These are phyloP conservation scores for Rhinogobius similis DNA, from an alignment of 2,113 vertebrate genomes.

Conservation along the genomic window DNA sequence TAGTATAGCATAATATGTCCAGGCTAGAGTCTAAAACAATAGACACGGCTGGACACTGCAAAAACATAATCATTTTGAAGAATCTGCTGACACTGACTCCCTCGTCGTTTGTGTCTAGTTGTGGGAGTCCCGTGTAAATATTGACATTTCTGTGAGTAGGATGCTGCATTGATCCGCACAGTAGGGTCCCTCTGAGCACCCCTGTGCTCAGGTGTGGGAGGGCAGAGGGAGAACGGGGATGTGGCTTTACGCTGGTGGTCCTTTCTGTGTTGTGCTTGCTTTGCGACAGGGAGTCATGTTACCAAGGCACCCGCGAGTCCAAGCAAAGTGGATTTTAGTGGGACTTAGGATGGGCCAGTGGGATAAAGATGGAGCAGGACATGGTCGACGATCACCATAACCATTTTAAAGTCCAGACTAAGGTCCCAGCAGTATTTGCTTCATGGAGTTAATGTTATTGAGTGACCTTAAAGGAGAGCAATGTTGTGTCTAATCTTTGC, in stretches of 20 bases:
- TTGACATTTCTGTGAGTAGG: constrained; percentile 69
- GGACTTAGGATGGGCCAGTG: constrained; percentile 40
- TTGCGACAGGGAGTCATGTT: constrained; percentile 65
- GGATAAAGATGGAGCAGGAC: constrained; percentile 51
- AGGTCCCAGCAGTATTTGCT: constrained; percentile 39
- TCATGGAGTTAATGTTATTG: constrained; percentile 20
- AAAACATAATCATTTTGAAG: constrained; percentile 50
- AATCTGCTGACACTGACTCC: constrained; percentile 74
- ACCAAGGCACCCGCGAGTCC: constrained; percentile 37
- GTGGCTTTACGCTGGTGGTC: constrained; percentile 54
- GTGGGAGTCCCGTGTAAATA: constrained; percentile 77
- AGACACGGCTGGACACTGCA: constrained; percentile 37
- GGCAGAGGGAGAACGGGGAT: constrained; percentile 56
- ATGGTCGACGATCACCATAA: constrained; percentile 42
- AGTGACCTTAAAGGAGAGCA: not conserved
- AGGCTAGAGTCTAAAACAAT: not conserved
- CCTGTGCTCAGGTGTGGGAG: constrained; percentile 73
- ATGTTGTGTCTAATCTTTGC: not conserved
- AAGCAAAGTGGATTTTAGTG: constrained; percentile 50
- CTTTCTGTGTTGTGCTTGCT: constrained; percentile 36
- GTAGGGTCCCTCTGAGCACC: constrained; percentile 74
- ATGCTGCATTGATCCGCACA: constrained; percentile 62
- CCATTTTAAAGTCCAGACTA: constrained; percentile 36
- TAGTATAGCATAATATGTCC: not conserved
- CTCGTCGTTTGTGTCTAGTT: constrained; percentile 69